Base-by-base conservation (phyloP, 1,140 invertebrate genomes). In the Ips nitidus region DNA sequence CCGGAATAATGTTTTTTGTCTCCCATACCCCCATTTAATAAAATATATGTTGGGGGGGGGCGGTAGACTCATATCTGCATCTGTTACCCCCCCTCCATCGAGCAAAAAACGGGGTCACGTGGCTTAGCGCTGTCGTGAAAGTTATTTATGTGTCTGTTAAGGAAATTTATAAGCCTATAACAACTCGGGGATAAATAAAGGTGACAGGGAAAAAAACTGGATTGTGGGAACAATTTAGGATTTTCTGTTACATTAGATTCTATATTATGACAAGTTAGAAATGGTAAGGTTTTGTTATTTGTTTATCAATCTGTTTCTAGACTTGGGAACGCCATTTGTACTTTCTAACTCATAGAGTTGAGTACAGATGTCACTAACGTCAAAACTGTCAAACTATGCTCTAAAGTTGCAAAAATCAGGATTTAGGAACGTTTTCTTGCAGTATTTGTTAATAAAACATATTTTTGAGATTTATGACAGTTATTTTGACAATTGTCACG, bases 121-220 rank as follows among this genome's bases (percentile, higher is more conserved):
- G 62, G 62, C 62, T 65, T 65, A 65, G 40, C 38, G 61, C 47
- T 65, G 62, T 56, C 62, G 52, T 52, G 52, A 65, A 65, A 65
- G 62, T 55, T 65, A 65, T 65, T 65, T 65, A 65, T 65, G 62
- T 65, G 62, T 65, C 62, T 65, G 62, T 65, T 65, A 65, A 65
- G 62, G 52, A 52, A 65, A 65, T 65, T 65, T 65, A 65, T 65
- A 65, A 55, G 62, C 52, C 62, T 55, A 22, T 22, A 53, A 65
- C 62, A 65, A 65, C 52, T 65, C 56, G 41, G 41, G 41, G 52
- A 65, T 65, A 65, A 65, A 65, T 65, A 55, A 65, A 55, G 43
- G n/a, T 43, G 59, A 61, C 38, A 59, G 3, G 57, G 42, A 59
- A 59, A 58, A 41, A 41, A 3, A 50, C 45, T 50, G 2, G 45